These are phyloP conservation scores for Drosophila murphyi DNA, from an alignment of 1,140 invertebrate genomes.

Conservation along the genomic window DNA sequence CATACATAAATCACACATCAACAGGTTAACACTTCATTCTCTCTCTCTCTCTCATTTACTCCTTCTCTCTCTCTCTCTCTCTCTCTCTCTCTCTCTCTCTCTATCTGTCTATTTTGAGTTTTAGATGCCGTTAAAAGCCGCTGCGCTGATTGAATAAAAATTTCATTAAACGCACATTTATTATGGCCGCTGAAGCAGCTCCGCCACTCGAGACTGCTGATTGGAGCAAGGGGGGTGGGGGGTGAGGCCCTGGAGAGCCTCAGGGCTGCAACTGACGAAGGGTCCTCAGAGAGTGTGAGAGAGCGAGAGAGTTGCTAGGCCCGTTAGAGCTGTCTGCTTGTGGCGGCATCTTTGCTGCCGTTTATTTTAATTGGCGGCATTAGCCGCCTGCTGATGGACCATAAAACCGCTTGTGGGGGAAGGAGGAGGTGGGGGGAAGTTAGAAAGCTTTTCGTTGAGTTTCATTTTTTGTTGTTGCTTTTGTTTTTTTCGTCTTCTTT, in stretches of 20 bases:
- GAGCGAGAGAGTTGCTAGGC: background rate
- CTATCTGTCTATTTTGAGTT: conserved; percentile 13
- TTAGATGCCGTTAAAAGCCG: conserved; percentile 64
- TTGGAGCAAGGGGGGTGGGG: conserved; percentile 7
- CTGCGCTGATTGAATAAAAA: conserved; percentile 78
- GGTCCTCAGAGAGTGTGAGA: background rate
- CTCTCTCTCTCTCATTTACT: background rate
- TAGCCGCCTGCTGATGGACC: conserved; percentile 71
- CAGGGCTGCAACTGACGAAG: background rate
- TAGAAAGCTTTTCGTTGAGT: conserved; percentile 29
- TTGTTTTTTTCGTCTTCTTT: conserved; percentile 2
- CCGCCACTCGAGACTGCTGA: conserved; percentile 1
- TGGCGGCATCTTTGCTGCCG: conserved; percentile 50
- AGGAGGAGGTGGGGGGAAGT: background rate
- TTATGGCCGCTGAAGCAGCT: conserved; percentile 44
- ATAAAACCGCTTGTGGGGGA: conserved; percentile 59
- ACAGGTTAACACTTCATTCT: conserved; percentile 20
- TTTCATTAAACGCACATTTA: conserved; percentile 81
- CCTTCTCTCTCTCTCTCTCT: background rate
- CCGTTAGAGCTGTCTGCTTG: background rate
- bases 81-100: background rate
- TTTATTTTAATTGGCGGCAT: conserved; percentile 81
- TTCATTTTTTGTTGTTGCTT: conserved; percentile 11
- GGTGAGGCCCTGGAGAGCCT: background rate
- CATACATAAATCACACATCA: conserved; percentile 1